Evolutionary conservation across 1,140 invertebrate genomes (phyloP), one percentile per base, ranked within the genome.

Genomic region (Calephelis nemesis): DNA sequence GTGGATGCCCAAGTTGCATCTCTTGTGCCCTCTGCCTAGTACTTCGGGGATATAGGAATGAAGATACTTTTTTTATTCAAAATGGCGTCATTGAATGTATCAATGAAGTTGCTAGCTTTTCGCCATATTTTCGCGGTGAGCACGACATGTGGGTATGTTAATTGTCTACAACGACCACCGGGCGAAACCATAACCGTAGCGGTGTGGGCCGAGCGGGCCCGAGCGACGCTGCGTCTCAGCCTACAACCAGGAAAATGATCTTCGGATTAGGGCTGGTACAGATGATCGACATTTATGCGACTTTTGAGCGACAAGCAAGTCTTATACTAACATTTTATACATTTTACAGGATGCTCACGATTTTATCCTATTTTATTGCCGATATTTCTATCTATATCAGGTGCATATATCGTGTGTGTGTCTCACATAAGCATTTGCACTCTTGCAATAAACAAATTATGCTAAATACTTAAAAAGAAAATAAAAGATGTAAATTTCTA

Each of bases 111-210:
- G 78, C 78, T 78, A 81, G 79, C 42, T 45, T 45, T 45, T 45
- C 42, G 42, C 11, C n/a, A 47, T 13, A 85, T 85, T 85, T 84
- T 85, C 78, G 84, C 86, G 74, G 81, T 76, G 79, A 75, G 84
- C 87, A 84, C 84, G 83, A 86, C 83, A 86, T 74, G 87, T 87
- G 85, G 88, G 84, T 85, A 88, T 79, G 83, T 78, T 91, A 89
- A 91, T 91, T 91, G 85, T 77, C 69, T 81, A 72, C 79, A 85
- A 81, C 86, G 84, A 81, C 81, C 85, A 87, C 82, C 80, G 79
- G 69, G 68, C 79, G 79, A 74, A 76, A 71, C 73, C 84, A 88
- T 88, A 87, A 85, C 78, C 73, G 86, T 82, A 77, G 78, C 70
- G 48, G 85, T 81, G 88, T 90, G 84, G 88, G 88, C 70, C 52